These are phyloP conservation scores for Polyergus mexicanus DNA, from an alignment of 1,140 invertebrate species.

Conservation along the genomic window DNA sequence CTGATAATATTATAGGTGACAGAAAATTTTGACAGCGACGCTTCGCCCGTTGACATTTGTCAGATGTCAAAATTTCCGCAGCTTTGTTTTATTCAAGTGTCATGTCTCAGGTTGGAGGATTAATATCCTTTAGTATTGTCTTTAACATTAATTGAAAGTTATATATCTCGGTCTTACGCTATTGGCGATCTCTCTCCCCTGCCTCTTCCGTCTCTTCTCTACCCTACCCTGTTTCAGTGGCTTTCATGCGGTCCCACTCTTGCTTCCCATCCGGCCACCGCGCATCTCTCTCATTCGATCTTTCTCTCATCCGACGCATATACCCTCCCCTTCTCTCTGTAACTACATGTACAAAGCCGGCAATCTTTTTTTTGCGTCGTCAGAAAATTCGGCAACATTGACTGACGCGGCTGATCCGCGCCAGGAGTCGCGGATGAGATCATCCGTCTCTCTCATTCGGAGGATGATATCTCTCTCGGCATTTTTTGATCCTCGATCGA, in stretches of 20 bases:
- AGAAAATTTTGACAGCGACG: neutral
- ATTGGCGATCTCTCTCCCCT: constrained; percentile 63
- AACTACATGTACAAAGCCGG: neutral
- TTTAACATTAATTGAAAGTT: neutral
- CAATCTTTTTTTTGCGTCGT: constrained; percentile 49
- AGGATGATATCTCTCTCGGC: constrained; percentile 18
- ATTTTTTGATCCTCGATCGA: constrained; percentile 53
- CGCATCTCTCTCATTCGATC: neutral
- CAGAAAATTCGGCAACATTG: constrained; percentile 66
- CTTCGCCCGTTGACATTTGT: neutral
- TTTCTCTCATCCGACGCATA: neutral
- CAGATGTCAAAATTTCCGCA: neutral
- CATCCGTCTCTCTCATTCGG: neutral
- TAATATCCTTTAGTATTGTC: neutral
- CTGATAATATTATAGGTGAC: neutral
- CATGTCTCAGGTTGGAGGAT: neutral
- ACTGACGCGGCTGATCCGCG: constrained; percentile 23
- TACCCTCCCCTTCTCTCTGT: constrained; percentile 26
- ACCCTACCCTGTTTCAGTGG: constrained; percentile 58
- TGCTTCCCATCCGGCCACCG: neutral
- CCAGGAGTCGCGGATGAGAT: constrained; percentile 8
- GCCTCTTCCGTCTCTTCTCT: constrained; percentile 58
- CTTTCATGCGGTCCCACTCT: constrained; percentile 69
- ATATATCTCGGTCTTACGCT: constrained; percentile 60
- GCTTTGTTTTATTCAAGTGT: neutral